These are phyloP conservation scores for Mastomys natalensis DNA, from an alignment of 2,113 vertebrate genomes.

Conservation along the genomic window DNA sequence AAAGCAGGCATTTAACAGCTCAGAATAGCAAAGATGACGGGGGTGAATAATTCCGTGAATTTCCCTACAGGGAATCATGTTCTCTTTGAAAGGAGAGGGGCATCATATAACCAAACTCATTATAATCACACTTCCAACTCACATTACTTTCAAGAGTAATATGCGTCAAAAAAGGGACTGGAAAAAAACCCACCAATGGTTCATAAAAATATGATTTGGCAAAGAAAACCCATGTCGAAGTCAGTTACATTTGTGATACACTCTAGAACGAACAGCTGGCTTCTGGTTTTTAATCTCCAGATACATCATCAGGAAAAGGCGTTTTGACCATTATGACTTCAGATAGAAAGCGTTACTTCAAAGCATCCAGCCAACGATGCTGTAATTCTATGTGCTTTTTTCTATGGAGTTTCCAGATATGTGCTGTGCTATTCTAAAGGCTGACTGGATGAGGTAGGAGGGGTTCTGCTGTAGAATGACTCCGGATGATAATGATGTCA, in stretches of 20 bases:
- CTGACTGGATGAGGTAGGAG: not conserved
- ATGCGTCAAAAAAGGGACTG: slow-evolving; percentile 75
- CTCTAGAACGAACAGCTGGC: slow-evolving; percentile 71
- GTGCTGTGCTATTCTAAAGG: slow-evolving; percentile 7
- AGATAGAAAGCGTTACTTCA: not conserved
- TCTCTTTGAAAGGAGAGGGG: slow-evolving; percentile 87
- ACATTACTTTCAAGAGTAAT: slow-evolving; percentile 81
- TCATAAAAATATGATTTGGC: slow-evolving; percentile 77
- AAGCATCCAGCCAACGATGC: not conserved
- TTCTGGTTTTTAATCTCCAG: slow-evolving; percentile 64
- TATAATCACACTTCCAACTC: slow-evolving; percentile 80
- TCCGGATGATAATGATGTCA: not conserved
- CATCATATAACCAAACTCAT: slow-evolving; percentile 86
- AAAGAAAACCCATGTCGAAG: slow-evolving; percentile 61
- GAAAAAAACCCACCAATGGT: slow-evolving; percentile 42
- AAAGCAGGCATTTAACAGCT: slow-evolving; percentile 88
- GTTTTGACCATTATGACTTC: slow-evolving; percentile 45
- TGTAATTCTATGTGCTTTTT: not conserved
- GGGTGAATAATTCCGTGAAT: slow-evolving; percentile 87
- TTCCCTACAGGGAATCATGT: slow-evolving; percentile 87
- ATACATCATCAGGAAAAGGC: slow-evolving; percentile 34
- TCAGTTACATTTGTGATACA: slow-evolving; percentile 56
- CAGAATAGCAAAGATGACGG: slow-evolving; percentile 83
- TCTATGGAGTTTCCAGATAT: slow-evolving; percentile 49
- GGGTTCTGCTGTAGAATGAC: not conserved